Conservation (phyloP, 2,888 invertebrate genomes). For the Drosophila limbata region DNA sequence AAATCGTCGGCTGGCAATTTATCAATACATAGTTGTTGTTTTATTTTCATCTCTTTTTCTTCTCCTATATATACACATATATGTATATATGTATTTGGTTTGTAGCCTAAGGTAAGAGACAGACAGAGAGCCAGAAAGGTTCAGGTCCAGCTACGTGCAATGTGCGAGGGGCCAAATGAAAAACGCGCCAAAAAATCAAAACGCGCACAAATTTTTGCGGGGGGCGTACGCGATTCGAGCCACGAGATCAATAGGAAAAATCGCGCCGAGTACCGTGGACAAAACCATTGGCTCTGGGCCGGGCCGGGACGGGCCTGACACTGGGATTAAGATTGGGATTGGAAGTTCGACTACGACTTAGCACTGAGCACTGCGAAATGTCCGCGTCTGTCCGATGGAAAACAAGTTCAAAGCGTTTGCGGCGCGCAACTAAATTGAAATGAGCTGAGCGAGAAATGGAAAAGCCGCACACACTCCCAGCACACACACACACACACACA, state of each 20-base stretch:
- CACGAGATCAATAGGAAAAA: constrained; percentile 69
- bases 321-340: constrained; percentile 30
- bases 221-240: constrained; percentile 55
- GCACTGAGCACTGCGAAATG: constrained; percentile 25
- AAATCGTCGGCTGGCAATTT: constrained; percentile 83
- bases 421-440: constrained; percentile 82
- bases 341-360: not conserved
- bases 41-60: constrained; percentile 16
- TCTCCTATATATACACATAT: not conserved
- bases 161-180: constrained; percentile 64
- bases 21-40: constrained; percentile 80
- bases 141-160: constrained; percentile 58
- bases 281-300: constrained; percentile 48
- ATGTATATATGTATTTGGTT: constrained; percentile 13
- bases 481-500: constrained; percentile 30
- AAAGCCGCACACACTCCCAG: constrained; percentile 63
- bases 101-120: constrained; percentile 57
- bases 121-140: constrained; percentile 55
- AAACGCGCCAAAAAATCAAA: constrained; percentile 78
- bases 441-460: constrained; percentile 71
- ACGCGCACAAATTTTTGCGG: constrained; percentile 67
- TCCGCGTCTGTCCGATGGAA: constrained; percentile 56
- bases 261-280: constrained; percentile 32
- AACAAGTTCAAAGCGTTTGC: constrained; percentile 83
- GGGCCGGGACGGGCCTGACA: constrained; percentile 34